These are phyloP conservation scores for Martes martes DNA, from an alignment of 2,113 vertebrate species.

Conservation along the genomic window DNA sequence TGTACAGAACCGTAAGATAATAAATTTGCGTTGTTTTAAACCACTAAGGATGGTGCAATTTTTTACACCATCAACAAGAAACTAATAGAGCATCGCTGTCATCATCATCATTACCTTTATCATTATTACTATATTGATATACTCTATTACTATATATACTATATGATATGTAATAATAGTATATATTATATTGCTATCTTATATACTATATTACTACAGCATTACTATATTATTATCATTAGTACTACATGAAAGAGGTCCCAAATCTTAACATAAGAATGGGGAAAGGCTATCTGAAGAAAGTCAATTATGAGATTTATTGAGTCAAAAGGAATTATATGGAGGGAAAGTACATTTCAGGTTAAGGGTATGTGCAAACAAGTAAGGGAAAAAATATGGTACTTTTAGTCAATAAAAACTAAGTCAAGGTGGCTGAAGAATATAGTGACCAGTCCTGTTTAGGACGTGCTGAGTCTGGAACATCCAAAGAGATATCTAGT, in stretches of 20 bases:
- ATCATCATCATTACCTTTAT: not conserved
- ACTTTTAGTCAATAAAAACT: not conserved
- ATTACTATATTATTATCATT: not conserved
- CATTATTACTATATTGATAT: not conserved
- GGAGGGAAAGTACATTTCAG: not conserved
- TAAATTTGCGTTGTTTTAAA: not conserved
- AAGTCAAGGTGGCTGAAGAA: not conserved
- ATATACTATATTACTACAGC: not conserved
- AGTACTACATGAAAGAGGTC: not conserved
- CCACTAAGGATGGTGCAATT: not conserved
- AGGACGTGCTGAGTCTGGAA: not conserved
- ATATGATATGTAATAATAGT: not conserved
- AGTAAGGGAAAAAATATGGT: not conserved
- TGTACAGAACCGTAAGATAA: not conserved
- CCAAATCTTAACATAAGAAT: not conserved
- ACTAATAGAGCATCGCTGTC: not conserved
- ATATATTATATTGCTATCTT: not conserved
- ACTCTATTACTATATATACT: not conserved
- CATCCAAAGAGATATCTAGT: not conserved
- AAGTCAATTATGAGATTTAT: not conserved
- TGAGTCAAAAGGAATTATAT: not conserved
- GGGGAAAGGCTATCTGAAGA: not conserved
- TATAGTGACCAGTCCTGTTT: not conserved
- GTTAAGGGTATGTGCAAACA: not conserved
- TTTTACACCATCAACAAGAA: not conserved